Evolutionary conservation across 1,140 invertebrate species (phyloP).

Genomic region (Dendroctonus ponderosae): DNA sequence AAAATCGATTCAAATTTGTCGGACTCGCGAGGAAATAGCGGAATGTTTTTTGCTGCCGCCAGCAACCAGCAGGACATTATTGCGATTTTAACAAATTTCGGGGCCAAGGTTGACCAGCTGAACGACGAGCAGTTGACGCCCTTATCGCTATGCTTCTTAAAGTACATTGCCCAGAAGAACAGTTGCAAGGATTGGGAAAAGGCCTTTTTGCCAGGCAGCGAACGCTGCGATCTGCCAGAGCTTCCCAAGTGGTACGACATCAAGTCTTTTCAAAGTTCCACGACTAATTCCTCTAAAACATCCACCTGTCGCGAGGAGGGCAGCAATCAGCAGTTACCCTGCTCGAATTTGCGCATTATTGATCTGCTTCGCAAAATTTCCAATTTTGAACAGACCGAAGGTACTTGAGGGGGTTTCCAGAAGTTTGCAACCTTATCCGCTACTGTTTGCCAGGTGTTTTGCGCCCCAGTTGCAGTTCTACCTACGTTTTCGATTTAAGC

Average conservation of each 20-base stretch:
- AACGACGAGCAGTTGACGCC: constrained; percentile 57
- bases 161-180: constrained; percentile 48
- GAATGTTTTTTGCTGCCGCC: constrained; percentile 54
- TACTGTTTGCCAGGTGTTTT: too few relatives aligned
- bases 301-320: background rate
- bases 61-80: constrained; percentile 44
- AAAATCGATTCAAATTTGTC: constrained; percentile 52
- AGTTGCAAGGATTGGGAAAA: constrained; percentile 48
- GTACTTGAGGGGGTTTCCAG: too few relatives aligned
- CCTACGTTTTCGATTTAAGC: constrained; percentile 14
- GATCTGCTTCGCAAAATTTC: constrained; percentile 4
- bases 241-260: constrained; percentile 44
- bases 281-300: constrained; percentile 1
- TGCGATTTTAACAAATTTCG: constrained; percentile 50
- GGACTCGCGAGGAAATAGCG: constrained; percentile 54
- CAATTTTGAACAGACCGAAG: background rate
- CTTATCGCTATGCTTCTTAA: constrained; percentile 50
- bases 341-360: background rate
- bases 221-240: constrained; percentile 30
- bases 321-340: background rate
- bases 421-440: too few relatives aligned
- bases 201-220: constrained; percentile 46
- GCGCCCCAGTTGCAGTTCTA: background rate
- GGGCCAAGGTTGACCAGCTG: constrained; percentile 51
- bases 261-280: constrained; percentile 31